Conservation (phyloP, 2,888 invertebrate species). For the Saturnia japonica region DNA sequence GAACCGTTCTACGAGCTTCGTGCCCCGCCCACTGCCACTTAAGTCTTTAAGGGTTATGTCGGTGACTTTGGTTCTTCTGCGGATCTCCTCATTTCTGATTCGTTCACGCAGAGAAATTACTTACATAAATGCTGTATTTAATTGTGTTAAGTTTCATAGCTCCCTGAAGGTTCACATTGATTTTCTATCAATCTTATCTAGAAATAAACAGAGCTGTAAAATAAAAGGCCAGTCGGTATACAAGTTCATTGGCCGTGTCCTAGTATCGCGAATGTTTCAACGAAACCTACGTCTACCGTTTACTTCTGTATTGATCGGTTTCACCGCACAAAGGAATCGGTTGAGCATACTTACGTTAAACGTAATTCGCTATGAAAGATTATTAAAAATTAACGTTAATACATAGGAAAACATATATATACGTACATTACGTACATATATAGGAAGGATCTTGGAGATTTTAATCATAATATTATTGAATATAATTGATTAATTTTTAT, state of each 20-base stretch:
- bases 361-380: not conserved
- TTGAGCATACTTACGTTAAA: conserved; percentile 23
- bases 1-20: too few relatives aligned
- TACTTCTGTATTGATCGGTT: conserved; percentile 42
- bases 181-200: conserved; percentile 15
- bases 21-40: too few relatives aligned
- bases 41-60: too few relatives aligned
- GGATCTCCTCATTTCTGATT: too few relatives aligned
- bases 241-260: conserved; percentile 37
- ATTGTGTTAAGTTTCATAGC: not conserved
- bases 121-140: not conserved
- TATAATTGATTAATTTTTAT: not conserved
- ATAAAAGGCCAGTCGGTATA: conserved; percentile 33
- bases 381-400: not conserved
- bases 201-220: conserved; percentile 24
- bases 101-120: too few relatives aligned
- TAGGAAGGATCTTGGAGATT: not conserved
- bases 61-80: too few relatives aligned
- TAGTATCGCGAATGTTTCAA: conserved; percentile 32
- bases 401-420: not conserved
- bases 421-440: not conserved
- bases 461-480: not conserved
- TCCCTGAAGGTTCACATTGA: not conserved
- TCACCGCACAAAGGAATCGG: conserved; percentile 14
- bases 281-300: conserved; percentile 29